Base-by-base conservation (phyloP, 2,888 invertebrate genomes). In the Apamea sordens region DNA sequence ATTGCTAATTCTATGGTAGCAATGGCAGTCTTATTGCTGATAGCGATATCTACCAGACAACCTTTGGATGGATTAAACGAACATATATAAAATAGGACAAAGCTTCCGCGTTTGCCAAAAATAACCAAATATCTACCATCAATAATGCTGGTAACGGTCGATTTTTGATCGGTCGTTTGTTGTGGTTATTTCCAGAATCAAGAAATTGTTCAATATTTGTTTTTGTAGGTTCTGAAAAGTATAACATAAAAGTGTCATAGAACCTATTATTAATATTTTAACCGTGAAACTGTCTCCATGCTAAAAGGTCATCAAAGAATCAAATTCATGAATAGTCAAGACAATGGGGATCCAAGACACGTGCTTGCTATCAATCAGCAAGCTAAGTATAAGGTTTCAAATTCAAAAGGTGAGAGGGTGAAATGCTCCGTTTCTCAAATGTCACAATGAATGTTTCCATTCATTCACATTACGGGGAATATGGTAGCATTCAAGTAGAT, bases 371-470 rank as follows among this genome's bases (percentile, higher is more conserved):
- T 28, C 50, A 81, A 53, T 18, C 6, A 44, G 41, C n/a, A 11
- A 63, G n/a, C 21, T 24, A 44, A 36, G 4, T 41, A 21, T 5
- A 61, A 36, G 74, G 53, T 21, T 32, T 36, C 32, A 32, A 61
- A 53, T 67, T 2, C 36, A 53, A 68, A 41, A n/a, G 53, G 44
- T 36, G 41, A 41, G 11, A 28, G 44, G 18, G 8, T 68, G 28
- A 69, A 83, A 59, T 70, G 32, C 21, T 41, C 15, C 32, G 28
- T 15, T 32, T 15, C 83, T 67, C n/a, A 75, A 82, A 70, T 69
- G n/a, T 68, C 77, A 76, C 32, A 56, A 56, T 67, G 32, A 44
- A 53, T 32, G 47, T 77, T n/a, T 47, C 28, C 61, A 56, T 77
- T 76, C 44, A 77, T 53, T 76, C 36, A 24, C 7, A 69, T 56